Conservation (phyloP, 2,797 vertebrate species). For the Falco berigora region DNA sequence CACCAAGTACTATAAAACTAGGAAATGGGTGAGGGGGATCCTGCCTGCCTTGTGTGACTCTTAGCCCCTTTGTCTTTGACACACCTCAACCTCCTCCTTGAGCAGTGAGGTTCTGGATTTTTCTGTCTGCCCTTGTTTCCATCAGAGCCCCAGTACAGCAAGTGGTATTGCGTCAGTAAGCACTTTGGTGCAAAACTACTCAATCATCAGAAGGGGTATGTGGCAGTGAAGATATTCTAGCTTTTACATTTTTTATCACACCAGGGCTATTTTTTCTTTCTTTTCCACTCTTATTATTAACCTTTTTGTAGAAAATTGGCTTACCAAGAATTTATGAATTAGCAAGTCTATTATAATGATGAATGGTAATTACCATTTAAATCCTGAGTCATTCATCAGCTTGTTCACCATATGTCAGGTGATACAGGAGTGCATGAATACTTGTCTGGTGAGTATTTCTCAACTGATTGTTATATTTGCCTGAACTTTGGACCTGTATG, state of each 20-base stretch:
- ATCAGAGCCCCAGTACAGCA: not conserved
- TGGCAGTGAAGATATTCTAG: constrained; percentile 67
- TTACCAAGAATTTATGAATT: constrained; percentile 81
- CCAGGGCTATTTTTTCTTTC: constrained; percentile 67
- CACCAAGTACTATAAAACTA: not conserved
- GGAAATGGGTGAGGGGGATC: not conserved
- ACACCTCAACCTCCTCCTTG: not conserved
- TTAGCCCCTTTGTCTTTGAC: not conserved
- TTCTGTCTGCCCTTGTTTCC: not conserved
- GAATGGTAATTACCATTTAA: constrained; percentile 80
- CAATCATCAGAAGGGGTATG: constrained; percentile 47
- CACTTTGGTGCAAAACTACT: constrained; percentile 58
- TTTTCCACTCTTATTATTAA: constrained; percentile 75
- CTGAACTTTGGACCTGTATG: constrained; percentile 63
- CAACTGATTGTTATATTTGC: constrained; percentile 67
- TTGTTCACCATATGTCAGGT: constrained; percentile 73
- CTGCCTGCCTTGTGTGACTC: not conserved
- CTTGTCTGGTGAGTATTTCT: constrained; percentile 69
- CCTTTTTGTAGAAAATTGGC: constrained; percentile 78
- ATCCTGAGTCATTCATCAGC: constrained; percentile 76
- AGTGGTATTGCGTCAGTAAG: constrained; percentile 32
- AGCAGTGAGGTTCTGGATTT: not conserved
- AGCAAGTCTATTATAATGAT: constrained; percentile 79
- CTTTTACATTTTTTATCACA: constrained; percentile 74
- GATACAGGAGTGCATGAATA: constrained; percentile 70